phyloP scores from a whole-genome alignment of 2,113 vertebrate genomes.

The Megatriorchis doriae region DNA sequence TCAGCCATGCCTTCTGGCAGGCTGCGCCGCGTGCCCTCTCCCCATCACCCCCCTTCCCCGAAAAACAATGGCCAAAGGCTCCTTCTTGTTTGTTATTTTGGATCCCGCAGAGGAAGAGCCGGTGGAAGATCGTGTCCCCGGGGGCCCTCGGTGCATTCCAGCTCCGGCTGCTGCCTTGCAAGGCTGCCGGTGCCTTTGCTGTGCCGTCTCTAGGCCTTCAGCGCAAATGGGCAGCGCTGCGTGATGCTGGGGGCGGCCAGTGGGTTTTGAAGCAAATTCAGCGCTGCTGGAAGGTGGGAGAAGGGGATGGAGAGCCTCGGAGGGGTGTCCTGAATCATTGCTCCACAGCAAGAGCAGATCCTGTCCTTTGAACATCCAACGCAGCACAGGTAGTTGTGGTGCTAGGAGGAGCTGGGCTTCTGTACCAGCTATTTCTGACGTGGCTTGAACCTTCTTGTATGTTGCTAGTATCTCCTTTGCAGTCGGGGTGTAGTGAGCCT shows the following conservation, averaged over 20 bases:
- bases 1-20: conserved; percentile 49
- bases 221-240: accelerated
- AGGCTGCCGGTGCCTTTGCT: neutral
- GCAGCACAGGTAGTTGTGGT: accelerated
- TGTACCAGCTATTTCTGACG: accelerated
- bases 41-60: neutral
- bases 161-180: neutral
- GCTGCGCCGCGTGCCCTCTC: neutral
- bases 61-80: conserved; percentile 54
- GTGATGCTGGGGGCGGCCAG: accelerated
- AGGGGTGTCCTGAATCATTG: neutral
- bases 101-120: conserved; percentile 23
- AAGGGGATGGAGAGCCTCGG: neutral
- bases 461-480: neutral
- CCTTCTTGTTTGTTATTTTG: conserved; percentile 52
- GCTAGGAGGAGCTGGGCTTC: neutral
- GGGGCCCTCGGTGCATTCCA: conserved; percentile 21
- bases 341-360: neutral
- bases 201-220: accelerated
- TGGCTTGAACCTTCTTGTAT: accelerated
- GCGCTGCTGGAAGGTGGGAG: neutral
- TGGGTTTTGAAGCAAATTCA: neutral
- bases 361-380: neutral
- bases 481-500: neutral
- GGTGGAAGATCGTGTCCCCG: conserved; percentile 1